Evolutionary conservation across 2,888 invertebrate species (phyloP).

Genomic region (Thymelicus lineola): DNA sequence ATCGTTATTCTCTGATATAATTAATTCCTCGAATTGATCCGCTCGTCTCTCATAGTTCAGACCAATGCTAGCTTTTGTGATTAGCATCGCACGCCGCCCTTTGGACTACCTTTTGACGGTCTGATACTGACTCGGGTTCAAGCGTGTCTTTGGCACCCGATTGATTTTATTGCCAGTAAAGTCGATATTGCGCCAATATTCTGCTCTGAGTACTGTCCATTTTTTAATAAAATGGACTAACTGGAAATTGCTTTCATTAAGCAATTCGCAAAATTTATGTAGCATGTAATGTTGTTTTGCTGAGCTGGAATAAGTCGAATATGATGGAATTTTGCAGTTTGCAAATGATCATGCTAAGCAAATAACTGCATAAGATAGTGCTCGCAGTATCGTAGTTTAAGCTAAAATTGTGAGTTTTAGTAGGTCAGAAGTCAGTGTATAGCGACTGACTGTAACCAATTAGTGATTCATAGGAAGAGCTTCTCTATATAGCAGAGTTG

Average conservation of each 20-base stretch:
- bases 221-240: conserved; percentile 32
- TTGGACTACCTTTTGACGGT: conserved; percentile 60
- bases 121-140: conserved; percentile 36
- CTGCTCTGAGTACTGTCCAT: conserved; percentile 24
- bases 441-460: no score
- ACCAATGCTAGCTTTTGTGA: conserved; percentile 53
- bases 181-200: conserved; percentile 36
- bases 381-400: no score
- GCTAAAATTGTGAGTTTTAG: no score
- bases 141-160: conserved; percentile 38
- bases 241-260: conserved; percentile 12
- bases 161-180: conserved; percentile 38
- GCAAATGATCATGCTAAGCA: no score
- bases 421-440: no score
- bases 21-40: conserved; percentile 9
- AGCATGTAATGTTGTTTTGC: not conserved
- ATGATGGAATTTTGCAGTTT: no score
- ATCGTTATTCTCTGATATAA: not conserved
- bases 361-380: no score
- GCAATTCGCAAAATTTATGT: not conserved
- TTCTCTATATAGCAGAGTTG: no score
- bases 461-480: no score
- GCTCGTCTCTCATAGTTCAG: conserved; percentile 41
- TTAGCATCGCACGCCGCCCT: conserved; percentile 64
- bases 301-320: no score